Evolutionary conservation across 2,797 vertebrate species (phyloP), one percentile per base, ranked within the genome.

Genomic region (Chaetophractus vellerosus): DNA sequence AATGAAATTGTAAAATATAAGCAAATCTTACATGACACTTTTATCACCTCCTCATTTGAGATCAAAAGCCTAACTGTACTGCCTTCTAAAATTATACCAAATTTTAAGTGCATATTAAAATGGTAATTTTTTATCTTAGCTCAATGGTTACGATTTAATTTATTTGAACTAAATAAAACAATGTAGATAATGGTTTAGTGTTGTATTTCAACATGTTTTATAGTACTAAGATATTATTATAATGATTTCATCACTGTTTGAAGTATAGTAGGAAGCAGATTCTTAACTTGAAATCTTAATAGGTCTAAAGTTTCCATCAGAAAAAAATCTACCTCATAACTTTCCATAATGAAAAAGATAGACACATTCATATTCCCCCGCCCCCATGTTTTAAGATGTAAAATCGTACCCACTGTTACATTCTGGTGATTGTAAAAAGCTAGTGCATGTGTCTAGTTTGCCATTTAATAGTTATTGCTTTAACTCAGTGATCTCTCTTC

Each of bases 131-230:
- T 97, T 97, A 97, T 98, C 95, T 98, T 76, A 75, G 82, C 6
- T 89, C 92, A 95, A 83, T 96, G 90, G 76, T 78, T 97, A 84
- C 84, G 69, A 80, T 96, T 96, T 96, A 97, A 98, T 98, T 98
- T 97, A 98, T 97, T 93, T 96, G 83, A 95, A 55, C 94, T 96
- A 98, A 98, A 98, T 97, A 97, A 97, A 98, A 94, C 88, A 97
- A 97, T 88, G 78, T 45, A 90, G 92, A 94, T 55, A 64, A 97
- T 98, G 97, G 97, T 90, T 96, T 96, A 96, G 94, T 93, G 87
- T 71, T 89, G 2, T 91, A 98, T 98, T 97, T 98, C 97, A 98
- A 96, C 93, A 94, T 97, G 86, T 96, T 98, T 98, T 98, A 98
- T 93, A 97, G 96, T 85, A 94, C 80, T 75, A 81, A 97, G 95